phyloP scores from a whole-genome alignment of 2,113 vertebrate species.

The Cepphus grylle region DNA sequence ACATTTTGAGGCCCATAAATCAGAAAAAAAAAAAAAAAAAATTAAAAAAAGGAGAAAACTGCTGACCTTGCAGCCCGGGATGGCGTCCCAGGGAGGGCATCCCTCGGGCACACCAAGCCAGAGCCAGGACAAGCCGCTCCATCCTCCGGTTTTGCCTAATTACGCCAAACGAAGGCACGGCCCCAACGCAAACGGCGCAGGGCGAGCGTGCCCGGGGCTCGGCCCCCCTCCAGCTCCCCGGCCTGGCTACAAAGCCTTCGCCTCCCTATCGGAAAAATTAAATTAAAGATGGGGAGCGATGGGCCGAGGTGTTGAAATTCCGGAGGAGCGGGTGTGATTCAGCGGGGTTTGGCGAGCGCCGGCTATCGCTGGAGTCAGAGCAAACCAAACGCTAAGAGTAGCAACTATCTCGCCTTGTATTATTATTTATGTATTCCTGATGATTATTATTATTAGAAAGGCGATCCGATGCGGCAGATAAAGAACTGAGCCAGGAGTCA shows the following conservation, averaged over 20 bases:
- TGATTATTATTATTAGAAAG: conserved; percentile 63
- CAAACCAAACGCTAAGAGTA: neutral
- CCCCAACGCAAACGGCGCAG: neutral
- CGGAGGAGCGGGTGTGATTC: conserved; percentile 19
- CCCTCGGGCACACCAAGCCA: neutral
- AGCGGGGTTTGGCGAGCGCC: neutral
- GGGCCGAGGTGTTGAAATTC: neutral
- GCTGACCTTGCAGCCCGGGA: neutral
- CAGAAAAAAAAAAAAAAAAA: neutral
- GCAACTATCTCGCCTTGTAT: conserved; percentile 7
- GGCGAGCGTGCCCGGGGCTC: neutral
- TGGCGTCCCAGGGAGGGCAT: neutral
- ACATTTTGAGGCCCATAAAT: neutral
- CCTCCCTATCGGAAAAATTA: neutral
- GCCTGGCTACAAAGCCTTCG: neutral
- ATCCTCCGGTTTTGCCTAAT: neutral
- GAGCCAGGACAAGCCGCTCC: neutral
- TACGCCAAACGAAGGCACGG: neutral
- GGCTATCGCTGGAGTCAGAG: neutral
- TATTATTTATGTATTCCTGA: conserved; percentile 61
- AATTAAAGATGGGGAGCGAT: neutral
- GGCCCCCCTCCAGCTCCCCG: neutral
- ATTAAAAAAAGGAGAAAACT: neutral
- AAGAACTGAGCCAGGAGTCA: neutral
- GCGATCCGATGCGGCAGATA: neutral